phyloP scores from a whole-genome alignment of 2,113 vertebrate species.

The Clinocottus analis region DNA sequence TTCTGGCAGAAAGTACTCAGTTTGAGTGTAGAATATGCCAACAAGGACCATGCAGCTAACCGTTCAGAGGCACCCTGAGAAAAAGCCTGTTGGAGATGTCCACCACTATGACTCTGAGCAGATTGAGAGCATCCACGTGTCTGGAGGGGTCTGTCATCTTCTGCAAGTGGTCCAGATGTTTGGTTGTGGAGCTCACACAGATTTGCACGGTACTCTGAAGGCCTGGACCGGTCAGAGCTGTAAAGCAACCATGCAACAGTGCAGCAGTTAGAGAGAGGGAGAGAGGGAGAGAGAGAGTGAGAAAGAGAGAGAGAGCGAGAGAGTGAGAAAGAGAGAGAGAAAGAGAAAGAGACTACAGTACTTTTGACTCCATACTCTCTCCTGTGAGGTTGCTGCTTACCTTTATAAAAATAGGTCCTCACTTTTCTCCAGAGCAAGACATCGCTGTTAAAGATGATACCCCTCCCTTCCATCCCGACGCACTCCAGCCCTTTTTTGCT shows the following conservation, averaged over 20 bases:
- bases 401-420: slow-evolving; percentile 91
- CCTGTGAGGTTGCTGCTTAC: slow-evolving; percentile 70
- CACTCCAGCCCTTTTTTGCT: slow-evolving; percentile 89
- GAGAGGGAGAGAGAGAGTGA: too few relatives aligned
- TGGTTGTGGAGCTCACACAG: slow-evolving; percentile 85
- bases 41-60: slow-evolving; percentile 73
- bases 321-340: too few relatives aligned
- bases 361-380: neutral
- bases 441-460: slow-evolving; percentile 95
- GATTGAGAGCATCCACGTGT: slow-evolving; percentile 85
- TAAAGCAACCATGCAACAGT: neutral
- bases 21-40: neutral
- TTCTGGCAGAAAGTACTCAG: neutral
- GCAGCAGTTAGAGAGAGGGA: neutral
- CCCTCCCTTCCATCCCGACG: slow-evolving; percentile 93
- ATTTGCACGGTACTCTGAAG: slow-evolving; percentile 86
- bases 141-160: slow-evolving; percentile 78
- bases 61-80: slow-evolving; percentile 90
- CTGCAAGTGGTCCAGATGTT: slow-evolving; percentile 84
- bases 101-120: slow-evolving; percentile 90
- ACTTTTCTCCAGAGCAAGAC: slow-evolving; percentile 88
- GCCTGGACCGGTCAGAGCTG: slow-evolving; percentile 91
- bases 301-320: too few relatives aligned
- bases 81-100: slow-evolving; percentile 93
- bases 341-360: too few relatives aligned